Evolutionary conservation across 2,113 vertebrate species (phyloP), one percentile per base, ranked within the genome.

Genomic region (Euleptes europaea): DNA sequence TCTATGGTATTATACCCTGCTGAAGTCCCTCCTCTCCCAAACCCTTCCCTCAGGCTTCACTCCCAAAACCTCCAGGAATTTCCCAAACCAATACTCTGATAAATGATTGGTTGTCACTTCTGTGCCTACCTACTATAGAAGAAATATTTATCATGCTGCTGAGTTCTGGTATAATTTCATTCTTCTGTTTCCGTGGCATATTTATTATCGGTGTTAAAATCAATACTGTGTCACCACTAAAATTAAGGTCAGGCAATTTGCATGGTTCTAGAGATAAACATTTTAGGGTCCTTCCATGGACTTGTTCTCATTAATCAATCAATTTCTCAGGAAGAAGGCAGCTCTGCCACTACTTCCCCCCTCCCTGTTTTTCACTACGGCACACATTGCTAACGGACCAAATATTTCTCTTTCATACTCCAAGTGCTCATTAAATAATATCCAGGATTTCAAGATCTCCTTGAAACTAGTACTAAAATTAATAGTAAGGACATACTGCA

Each of bases 371-470:
- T 1, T 88, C 77, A 78, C 82, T 74, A 66, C 82, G 82, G 3
- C 54, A 91, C 83, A 90, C 23, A 80, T 44, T 44, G 73, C 86
- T 82, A 78, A 91, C 13, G 38, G 21, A 23, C 83, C 91, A 86
- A 77, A 35, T 60, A 91, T 86, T 81, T 81, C 28, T 38, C 86
- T 88, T 87, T 85, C 87, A 54, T 23, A 91, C 84, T 85, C 88
- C 33, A 87, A 69, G 66, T 79, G 71, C 69, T 86, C 73, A 70
- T 42, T 19, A 69, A 69, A 35, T 77, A 28, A 17, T 82, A 28
- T 42, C 28, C 33, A 77, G 63, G 23, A 81, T 23, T 44, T 81
- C 49, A 75, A 44, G 54, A 80, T 33, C 19, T 69, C 23, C 33
- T 51, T 81, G 33, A 26, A n/a, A 80, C 35, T 72, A 42, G 13